Evolutionary conservation across 2,113 vertebrate genomes (phyloP), one percentile per base, ranked within the genome.

Genomic region (Mesocricetus auratus): DNA sequence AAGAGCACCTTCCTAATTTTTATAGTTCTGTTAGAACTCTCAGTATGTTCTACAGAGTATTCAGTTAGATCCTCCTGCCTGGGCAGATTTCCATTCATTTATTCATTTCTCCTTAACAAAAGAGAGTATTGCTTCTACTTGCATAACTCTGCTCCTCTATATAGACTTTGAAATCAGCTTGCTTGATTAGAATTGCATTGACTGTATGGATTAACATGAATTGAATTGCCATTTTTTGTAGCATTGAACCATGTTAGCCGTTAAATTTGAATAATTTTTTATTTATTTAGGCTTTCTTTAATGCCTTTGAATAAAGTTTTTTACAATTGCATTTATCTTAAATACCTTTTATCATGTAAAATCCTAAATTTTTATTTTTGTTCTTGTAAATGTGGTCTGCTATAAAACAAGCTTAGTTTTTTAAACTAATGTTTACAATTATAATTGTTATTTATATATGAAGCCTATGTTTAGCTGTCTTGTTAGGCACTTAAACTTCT

Each of bases 301-400:
- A 94, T 93, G 58, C 26, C 15, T 94, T 93, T 62, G 45, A 92
- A 86, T 66, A 92, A 86, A 94, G 19, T 94, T 73, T n/a, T 69
- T 50, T 87, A 42, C 39, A 74, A 89, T 60, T 96, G 42, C 85
- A 39, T 79, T 58, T 24, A 22, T 58, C 47, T 89, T 86, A 17
- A 31, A 45, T 88, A 74, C 83, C 42, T 90, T 93, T 96, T 96
- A 24, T 95, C 83, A 71, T 87, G 19, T 88, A 81, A 94, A 95
- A 90, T 92, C 66, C 56, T 77, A 93, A 66, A 31, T 92, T 7
- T 47, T 33, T 68, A 94, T 74, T 64, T 13, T 75, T 77, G 15
- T 89, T 97, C 56, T 53, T 81, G 5, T 95, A 94, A 95, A 90
- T 79, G 10, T 89, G 79, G n/a, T 94, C 88, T 95, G 86, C 56